Evolutionary conservation across 2,113 vertebrate genomes (phyloP).

Genomic region (Apodemus speciosus): DNA sequence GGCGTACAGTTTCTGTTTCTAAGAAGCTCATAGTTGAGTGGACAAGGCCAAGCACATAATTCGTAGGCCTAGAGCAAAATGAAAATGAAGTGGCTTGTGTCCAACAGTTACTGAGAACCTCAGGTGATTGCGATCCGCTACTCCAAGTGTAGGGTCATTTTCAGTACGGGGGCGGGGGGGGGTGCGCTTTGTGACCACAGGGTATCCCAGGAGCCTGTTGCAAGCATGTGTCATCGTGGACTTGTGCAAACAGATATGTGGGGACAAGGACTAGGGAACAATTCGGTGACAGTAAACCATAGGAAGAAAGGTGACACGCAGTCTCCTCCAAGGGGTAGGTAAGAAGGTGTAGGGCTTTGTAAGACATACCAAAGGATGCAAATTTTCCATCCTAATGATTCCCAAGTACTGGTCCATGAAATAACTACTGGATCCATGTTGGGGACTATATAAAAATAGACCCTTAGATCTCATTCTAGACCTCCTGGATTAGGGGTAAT

Average conservation of each 20-base stretch:
- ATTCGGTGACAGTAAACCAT: not conserved
- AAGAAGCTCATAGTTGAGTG: slow-evolving; percentile 54
- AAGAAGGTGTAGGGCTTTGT: not conserved
- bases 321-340: not conserved
- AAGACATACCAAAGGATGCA: not conserved
- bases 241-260: not conserved
- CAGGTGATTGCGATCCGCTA: not conserved
- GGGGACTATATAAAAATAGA: not conserved
- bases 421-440: not conserved
- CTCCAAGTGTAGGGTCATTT: not conserved
- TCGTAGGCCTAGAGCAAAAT: slow-evolving; percentile 26
- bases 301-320: not conserved
- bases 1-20: slow-evolving; percentile 66
- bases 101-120: slow-evolving; percentile 51
- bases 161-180: too few relatives aligned
- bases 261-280: not conserved
- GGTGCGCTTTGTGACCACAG: not conserved
- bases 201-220: not conserved
- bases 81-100: slow-evolving; percentile 27
- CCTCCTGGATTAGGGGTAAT: not conserved
- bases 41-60: slow-evolving; percentile 1
- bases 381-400: not conserved
- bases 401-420: not conserved
- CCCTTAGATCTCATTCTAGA: not conserved
- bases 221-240: not conserved